These are phyloP conservation scores for Chymomyza caudatula DNA, from an alignment of 2,888 invertebrate genomes.

Conservation along the genomic window DNA sequence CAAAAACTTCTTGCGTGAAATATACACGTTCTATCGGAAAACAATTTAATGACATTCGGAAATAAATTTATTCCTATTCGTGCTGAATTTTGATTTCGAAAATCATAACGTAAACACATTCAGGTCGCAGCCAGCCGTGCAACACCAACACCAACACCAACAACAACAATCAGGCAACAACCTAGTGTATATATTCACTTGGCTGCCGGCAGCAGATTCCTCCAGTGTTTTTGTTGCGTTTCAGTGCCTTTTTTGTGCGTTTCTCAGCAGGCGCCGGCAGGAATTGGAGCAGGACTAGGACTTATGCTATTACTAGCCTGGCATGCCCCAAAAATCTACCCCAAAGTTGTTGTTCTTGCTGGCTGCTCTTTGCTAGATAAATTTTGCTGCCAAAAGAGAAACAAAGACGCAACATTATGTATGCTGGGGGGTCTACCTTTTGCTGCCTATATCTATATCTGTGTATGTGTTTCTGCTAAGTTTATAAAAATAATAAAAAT, in stretches of 20 bases:
- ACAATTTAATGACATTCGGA: slow-evolving; percentile 77
- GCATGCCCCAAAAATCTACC: slow-evolving; percentile 46
- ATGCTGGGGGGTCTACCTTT: neutral
- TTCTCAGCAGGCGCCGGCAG: slow-evolving; percentile 40
- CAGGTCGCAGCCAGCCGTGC: slow-evolving; percentile 28
- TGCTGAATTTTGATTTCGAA: slow-evolving; percentile 75
- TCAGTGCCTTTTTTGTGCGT: slow-evolving; percentile 38
- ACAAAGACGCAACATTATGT: slow-evolving; percentile 47
- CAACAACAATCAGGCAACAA: neutral
- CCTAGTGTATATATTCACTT: neutral
- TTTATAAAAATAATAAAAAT: slow-evolving; percentile 76
- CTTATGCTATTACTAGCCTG: neutral
- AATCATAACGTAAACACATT: slow-evolving; percentile 71
- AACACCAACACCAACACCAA: neutral
- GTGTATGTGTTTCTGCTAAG: slow-evolving; percentile 29
- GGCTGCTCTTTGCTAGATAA: slow-evolving; percentile 63
- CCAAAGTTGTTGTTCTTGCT: slow-evolving; percentile 43
- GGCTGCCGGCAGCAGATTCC: neutral
- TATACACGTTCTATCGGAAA: slow-evolving; percentile 75
- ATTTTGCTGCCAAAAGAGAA: slow-evolving; percentile 48
- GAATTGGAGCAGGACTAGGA: slow-evolving; percentile 20
- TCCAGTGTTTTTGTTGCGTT: neutral
- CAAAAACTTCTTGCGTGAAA: slow-evolving; percentile 64
- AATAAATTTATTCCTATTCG: slow-evolving; percentile 75
- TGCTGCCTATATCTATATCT: neutral